These are phyloP conservation scores for Thamnaconus septentrionalis DNA, from an alignment of 2,113 vertebrate genomes.

Conservation along the genomic window DNA sequence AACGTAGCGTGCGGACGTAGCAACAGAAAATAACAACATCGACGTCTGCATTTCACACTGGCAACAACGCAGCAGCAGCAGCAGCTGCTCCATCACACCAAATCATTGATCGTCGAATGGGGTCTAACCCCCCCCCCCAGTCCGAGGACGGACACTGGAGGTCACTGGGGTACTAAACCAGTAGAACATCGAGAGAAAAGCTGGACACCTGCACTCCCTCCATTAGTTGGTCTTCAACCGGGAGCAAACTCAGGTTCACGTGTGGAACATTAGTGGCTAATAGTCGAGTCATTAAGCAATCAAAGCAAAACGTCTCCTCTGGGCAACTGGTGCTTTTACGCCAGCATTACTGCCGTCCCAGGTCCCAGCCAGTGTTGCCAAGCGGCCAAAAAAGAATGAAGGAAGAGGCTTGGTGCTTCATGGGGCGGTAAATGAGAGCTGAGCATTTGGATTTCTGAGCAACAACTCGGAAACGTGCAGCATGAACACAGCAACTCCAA, in stretches of 20 bases:
- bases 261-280: slow-evolving; percentile 67
- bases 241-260: slow-evolving; percentile 59
- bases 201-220: slow-evolving; percentile 39
- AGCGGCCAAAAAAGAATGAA: too few species aligned
- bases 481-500: too few species aligned
- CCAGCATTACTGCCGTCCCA: slow-evolving; percentile 11
- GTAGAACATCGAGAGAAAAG: slow-evolving; percentile 36
- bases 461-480: too few species aligned
- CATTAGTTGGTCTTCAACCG: slow-evolving; percentile 26
- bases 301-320: slow-evolving; percentile 47
- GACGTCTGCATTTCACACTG: slow-evolving; percentile 16
- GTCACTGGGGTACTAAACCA: background rate
- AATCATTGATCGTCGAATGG: too few species aligned
- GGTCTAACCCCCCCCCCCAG: too few species aligned
- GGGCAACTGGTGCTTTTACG: slow-evolving; percentile 50
- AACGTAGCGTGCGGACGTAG: too few species aligned
- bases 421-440: slow-evolving; percentile 39
- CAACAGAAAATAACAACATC: too few species aligned
- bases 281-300: slow-evolving; percentile 63
- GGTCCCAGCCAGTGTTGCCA: slow-evolving; percentile 1
- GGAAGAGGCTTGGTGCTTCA: background rate
- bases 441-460: slow-evolving; percentile 59
- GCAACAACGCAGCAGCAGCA: too few species aligned
- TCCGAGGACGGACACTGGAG: too few species aligned
- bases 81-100: too few species aligned